These are phyloP conservation scores for Conomelus anceps DNA, from an alignment of 2,888 invertebrate species.

Conservation along the genomic window DNA sequence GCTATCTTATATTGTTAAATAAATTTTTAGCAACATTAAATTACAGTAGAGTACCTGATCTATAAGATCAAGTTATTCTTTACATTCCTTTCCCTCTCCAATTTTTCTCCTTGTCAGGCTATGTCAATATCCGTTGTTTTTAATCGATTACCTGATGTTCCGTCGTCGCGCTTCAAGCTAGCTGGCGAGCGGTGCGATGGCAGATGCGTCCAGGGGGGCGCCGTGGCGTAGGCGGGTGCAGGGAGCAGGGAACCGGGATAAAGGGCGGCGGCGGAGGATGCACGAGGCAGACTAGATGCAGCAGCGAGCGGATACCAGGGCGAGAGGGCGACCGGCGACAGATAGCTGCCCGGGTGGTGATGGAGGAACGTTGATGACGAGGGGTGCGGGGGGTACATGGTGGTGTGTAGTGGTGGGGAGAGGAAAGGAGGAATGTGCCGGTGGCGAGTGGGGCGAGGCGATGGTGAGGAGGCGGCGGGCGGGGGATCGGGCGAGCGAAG, in stretches of 20 bases:
- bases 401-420: conserved; percentile 15
- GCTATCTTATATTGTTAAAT: no score
- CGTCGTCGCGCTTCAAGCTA: conserved; percentile 31
- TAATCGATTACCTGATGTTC: conserved; percentile 28
- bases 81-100: no score
- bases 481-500: conserved; percentile 45
- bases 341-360: background rate
- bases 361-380: background rate
- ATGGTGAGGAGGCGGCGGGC: conserved; percentile 25
- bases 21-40: no score
- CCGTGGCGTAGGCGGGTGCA: background rate
- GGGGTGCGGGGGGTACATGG: conserved; percentile 16
- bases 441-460: conserved; percentile 18
- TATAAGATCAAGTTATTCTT: no score
- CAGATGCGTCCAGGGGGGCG: conserved; percentile 30
- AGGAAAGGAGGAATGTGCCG: conserved; percentile 18
- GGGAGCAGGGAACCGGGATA: background rate
- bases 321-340: no score
- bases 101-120: no score
- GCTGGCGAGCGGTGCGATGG: conserved; percentile 28
- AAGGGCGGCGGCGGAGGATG: conserved; percentile 20
- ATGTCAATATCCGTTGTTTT: no score
- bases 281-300: conserved; percentile 28
- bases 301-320: conserved; percentile 17
- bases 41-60: no score